phyloP scores from a whole-genome alignment of 2,888 invertebrate genomes.

The Machimus rusticus region DNA sequence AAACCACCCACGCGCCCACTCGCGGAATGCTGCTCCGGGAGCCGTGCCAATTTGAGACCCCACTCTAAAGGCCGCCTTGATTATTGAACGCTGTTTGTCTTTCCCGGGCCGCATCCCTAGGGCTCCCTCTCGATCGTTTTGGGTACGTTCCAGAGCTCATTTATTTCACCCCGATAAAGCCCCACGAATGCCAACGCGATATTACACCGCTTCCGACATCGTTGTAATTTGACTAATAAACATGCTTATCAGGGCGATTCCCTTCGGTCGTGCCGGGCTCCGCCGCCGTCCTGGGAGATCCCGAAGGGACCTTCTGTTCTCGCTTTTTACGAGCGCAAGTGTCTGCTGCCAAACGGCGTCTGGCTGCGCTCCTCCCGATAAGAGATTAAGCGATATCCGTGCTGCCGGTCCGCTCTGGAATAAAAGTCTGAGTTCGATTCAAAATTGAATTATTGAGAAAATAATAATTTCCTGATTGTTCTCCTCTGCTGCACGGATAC shows the following conservation, averaged over 20 bases:
- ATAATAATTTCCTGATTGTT: background rate
- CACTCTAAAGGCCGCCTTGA: background rate
- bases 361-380: background rate
- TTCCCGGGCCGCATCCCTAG: background rate
- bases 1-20: background rate
- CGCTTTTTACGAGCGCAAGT: background rate
- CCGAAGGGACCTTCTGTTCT: constrained; percentile 18
- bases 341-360: background rate
- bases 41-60: background rate
- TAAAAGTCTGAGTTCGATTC: background rate
- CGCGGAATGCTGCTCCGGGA: background rate
- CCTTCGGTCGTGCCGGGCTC: constrained; percentile 8
- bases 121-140: background rate
- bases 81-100: background rate
- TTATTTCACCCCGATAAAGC: constrained; percentile 13
- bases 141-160: constrained; percentile 20
- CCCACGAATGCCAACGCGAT: constrained; percentile 27
- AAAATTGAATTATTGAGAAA: constrained; percentile 1
- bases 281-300: background rate
- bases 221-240: constrained; percentile 23
- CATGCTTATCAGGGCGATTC: constrained; percentile 21
- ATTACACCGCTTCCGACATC: constrained; percentile 5
- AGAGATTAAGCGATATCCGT: constrained; percentile 9
- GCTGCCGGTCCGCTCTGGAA: background rate
- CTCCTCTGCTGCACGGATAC: background rate